Evolutionary conservation across 2,113 vertebrate genomes (phyloP).

Genomic region (Todiramphus saurophagus): DNA sequence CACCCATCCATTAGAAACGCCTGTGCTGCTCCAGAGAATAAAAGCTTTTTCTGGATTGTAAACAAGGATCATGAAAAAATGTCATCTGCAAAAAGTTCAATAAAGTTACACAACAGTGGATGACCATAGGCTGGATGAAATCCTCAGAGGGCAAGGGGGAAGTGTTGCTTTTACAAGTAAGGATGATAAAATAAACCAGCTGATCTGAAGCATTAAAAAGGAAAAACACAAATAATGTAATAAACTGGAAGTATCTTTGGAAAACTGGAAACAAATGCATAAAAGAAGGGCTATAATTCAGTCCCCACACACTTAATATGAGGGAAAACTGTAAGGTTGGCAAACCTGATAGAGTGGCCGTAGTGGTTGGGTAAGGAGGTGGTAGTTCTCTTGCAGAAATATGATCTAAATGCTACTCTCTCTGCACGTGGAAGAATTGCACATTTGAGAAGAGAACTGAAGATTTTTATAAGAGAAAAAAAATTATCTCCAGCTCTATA

Average conservation of each 20-base stretch:
- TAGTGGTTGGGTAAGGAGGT: neutral
- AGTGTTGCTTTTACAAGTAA: neutral
- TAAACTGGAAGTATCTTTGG: neutral
- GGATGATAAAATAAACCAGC: neutral
- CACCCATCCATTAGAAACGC: neutral
- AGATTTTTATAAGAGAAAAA: neutral
- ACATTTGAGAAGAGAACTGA: neutral
- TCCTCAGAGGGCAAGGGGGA: neutral
- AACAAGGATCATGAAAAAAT: neutral
- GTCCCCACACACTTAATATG: neutral
- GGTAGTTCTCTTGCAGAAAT: neutral
- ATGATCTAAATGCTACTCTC: neutral
- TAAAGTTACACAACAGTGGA: neutral
- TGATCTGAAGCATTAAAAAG: neutral
- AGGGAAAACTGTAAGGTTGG: neutral
- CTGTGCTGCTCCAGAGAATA: neutral
- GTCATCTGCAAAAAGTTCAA: neutral
- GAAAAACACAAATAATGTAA: neutral
- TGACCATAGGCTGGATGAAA: neutral
- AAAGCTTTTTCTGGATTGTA: neutral
- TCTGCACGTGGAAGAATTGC: neutral
- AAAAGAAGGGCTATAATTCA: neutral
- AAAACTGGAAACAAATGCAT: neutral
- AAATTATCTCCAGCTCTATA: neutral
- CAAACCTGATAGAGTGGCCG: neutral